Conservation (phyloP, 2,888 invertebrate species). For the Gymnosoma rotundatum region DNA sequence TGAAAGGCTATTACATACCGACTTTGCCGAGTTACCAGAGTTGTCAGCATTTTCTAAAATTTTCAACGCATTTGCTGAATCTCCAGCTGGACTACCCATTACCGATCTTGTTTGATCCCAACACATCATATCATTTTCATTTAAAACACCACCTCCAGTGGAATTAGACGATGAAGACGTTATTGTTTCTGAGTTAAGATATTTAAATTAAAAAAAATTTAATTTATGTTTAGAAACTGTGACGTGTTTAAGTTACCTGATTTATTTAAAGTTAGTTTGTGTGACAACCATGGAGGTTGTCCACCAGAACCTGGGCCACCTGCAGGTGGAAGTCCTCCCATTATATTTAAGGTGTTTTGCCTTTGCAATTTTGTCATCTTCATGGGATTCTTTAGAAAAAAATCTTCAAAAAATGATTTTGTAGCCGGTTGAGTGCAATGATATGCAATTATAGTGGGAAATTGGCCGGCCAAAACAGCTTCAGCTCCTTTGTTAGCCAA, state of each 20-base stretch:
- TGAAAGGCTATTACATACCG: conserved; percentile 62
- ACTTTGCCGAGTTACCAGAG: conserved; percentile 63
- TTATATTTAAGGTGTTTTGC: conserved; percentile 84
- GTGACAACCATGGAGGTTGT: conserved; percentile 65
- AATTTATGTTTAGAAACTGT: not conserved
- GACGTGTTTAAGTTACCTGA: conserved; percentile 18
- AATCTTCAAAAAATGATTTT: conserved; percentile 92
- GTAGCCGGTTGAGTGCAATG: conserved; percentile 98
- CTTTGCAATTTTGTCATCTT: conserved; percentile 94
- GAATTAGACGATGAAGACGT: conserved; percentile 43
- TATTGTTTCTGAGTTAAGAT: conserved; percentile 41
- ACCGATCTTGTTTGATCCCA: conserved; percentile 83
- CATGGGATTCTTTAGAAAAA: conserved; percentile 92
- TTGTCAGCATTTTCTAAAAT: conserved; percentile 57
- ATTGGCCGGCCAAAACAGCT: conserved; percentile 93
- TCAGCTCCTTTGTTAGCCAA: conserved; percentile 98
- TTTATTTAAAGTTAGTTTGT: conserved; percentile 65
- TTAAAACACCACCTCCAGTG: conserved; percentile 50
- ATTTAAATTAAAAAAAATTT: not conserved
- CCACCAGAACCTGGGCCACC: conserved; percentile 37
- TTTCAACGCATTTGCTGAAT: conserved; percentile 66
- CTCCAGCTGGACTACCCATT: conserved; percentile 71
- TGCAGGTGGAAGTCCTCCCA: conserved; percentile 47
- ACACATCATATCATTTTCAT: conserved; percentile 83
- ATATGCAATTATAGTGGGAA: conserved; percentile 95